phyloP scores from a whole-genome alignment of 2,113 vertebrate species.

The Okapia johnstoni region DNA sequence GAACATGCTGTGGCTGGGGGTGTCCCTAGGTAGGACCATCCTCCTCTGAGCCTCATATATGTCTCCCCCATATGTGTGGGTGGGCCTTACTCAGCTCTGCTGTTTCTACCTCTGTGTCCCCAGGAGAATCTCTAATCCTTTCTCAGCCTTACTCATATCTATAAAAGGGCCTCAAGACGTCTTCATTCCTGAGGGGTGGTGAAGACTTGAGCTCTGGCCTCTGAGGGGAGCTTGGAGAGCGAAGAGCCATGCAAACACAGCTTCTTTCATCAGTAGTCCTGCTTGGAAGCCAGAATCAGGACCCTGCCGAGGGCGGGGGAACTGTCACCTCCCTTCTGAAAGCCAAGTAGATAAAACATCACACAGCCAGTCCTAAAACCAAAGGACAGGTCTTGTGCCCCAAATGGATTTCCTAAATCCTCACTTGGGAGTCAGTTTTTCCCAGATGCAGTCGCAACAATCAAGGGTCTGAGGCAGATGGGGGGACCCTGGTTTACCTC shows the following conservation, averaged over 20 bases:
- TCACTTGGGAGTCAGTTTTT: background rate
- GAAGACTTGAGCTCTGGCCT: background rate
- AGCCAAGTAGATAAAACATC: background rate
- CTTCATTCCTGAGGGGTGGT: background rate
- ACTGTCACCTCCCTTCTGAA: background rate
- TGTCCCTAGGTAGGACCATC: background rate
- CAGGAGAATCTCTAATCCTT: background rate
- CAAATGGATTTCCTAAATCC: background rate
- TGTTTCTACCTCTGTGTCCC: background rate
- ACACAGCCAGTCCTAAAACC: background rate
- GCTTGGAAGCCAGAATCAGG: background rate
- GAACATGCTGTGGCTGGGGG: background rate
- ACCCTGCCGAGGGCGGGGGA: background rate
- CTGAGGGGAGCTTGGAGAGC: background rate
- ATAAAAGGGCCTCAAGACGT: background rate
- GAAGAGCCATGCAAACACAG: background rate
- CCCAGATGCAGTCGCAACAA: background rate
- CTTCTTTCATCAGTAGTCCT: background rate
- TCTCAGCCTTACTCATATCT: background rate
- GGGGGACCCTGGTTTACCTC: background rate
- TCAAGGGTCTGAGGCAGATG: background rate
- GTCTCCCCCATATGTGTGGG: background rate
- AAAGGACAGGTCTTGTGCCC: background rate
- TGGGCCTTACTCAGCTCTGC: background rate
- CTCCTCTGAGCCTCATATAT: background rate